Evolutionary conservation across 1,140 invertebrate species (phyloP).

Genomic region (Drosophila pallidifrons): DNA sequence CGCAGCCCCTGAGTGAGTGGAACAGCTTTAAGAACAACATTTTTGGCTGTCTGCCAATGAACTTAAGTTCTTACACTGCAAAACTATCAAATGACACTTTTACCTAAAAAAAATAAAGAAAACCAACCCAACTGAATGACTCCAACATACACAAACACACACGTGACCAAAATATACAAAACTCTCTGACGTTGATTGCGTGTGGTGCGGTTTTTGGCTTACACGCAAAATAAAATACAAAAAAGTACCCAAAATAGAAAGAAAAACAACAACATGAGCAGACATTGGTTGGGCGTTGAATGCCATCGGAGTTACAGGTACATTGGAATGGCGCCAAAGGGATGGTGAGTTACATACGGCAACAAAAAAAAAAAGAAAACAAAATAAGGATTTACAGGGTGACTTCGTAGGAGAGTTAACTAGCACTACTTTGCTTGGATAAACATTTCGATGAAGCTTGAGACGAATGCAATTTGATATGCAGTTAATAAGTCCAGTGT

Average conservation of each 20-base stretch:
- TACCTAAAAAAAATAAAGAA: constrained; percentile 17
- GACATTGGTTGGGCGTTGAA: constrained; percentile 8
- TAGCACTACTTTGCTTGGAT: not conserved
- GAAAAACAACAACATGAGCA: constrained; percentile 31
- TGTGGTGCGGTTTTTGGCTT: constrained; percentile 55
- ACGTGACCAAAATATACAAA: constrained; percentile 76
- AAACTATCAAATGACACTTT: constrained; percentile 72
- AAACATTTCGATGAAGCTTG: not conserved
- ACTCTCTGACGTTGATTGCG: constrained; percentile 70
- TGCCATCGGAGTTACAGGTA: constrained; percentile 18
- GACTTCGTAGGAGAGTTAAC: not conserved
- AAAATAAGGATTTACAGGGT: constrained; percentile 19
- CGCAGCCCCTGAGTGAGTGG: constrained; percentile 2
- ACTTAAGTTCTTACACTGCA: constrained; percentile 37
- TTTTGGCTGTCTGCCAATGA: constrained; percentile 25
- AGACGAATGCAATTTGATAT: not conserved
- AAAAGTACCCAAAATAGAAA: constrained; percentile 5
- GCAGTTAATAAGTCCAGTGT: not conserved
- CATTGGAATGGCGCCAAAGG: constrained; percentile 1
- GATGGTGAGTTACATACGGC: constrained; percentile 34
- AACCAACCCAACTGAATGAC: constrained; percentile 23
- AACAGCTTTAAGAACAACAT: constrained; percentile 54
- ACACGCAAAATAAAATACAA: constrained; percentile 5
- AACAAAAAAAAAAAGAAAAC: constrained; percentile 1
- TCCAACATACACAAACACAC: constrained; percentile 63